phyloP scores from a whole-genome alignment of 2,888 invertebrate species.

The Drosophila formosana region DNA sequence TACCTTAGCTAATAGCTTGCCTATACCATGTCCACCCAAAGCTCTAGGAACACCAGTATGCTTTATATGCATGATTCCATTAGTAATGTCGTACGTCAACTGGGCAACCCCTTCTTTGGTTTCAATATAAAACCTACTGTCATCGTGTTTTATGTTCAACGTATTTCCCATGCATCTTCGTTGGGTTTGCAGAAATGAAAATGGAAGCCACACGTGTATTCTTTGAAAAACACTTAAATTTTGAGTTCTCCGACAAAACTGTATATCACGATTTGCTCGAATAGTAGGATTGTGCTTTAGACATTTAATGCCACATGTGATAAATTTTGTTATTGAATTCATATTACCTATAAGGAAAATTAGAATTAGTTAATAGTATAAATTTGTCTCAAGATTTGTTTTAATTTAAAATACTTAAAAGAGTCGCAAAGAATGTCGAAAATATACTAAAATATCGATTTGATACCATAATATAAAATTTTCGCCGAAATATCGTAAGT shows the following conservation, averaged over 20 bases:
- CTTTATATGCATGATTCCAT: constrained; percentile 41
- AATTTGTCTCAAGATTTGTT: neutral
- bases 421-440: neutral
- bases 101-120: constrained; percentile 17
- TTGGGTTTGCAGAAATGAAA: neutral
- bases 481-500: too few species aligned
- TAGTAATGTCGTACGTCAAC: constrained; percentile 17
- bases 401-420: neutral
- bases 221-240: neutral
- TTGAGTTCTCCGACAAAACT: neutral
- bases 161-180: constrained; percentile 16
- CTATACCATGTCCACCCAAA: constrained; percentile 42
- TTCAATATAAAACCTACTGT: constrained; percentile 33
- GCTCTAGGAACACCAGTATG: constrained; percentile 40
- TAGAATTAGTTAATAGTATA: neutral
- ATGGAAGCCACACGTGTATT: neutral
- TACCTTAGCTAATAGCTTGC: constrained; percentile 52
- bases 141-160: constrained; percentile 3
- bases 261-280: neutral
- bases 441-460: too few species aligned
- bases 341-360: constrained; percentile 16
- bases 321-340: constrained; percentile 21
- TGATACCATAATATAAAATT: too few species aligned
- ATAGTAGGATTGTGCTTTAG: neutral
- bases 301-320: constrained; percentile 5